Evolutionary conservation across 2,888 invertebrate species (phyloP), one percentile per base, ranked within the genome.

Genomic region (Zonitis immaculata): DNA sequence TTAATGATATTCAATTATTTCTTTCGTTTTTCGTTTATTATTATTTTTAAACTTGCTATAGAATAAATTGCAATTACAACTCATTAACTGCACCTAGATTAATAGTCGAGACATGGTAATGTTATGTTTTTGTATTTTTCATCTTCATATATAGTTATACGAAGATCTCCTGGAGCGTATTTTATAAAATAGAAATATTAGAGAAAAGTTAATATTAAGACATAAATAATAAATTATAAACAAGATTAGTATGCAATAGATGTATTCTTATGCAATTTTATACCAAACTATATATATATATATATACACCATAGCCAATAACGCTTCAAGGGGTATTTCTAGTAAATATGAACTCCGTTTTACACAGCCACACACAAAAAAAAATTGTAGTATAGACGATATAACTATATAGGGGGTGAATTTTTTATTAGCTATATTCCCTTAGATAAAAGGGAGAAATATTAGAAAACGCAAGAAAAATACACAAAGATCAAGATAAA

Each of bases 401-500:
- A 27, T 27, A n/a, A n/a, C 5, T 22, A 22, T n/a, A 32, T 7
- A 16, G 32, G 14, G 32, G 35, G 35, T 35, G 35, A 16, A 35
- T 35, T 35, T 35, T 35, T 35, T 35, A 35, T 35, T 35, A 35
- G 35, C 9, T 35, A 18, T 18, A 18, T 18, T 18, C 18, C 35
- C 16, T 9, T 8, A 0, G 3, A 9, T 35, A 9, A 18, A 35
- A 35, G 9, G 35, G 35, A 18, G 16, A 35, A 35, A 35, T 35
- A 35, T 35, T 35, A 35, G 16, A 16, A 18, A 32, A 32, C 3
- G 7, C n/a, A 32, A 32, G 14, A 35, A 35, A 35, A 18, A 16
- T 35, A 35, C 35, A 35, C 35, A 35, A 35, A 9, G 35, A 35
- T 35, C 8, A 3, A 35, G 35, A 35, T 73, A 74, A 74, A 74